Evolutionary conservation across 2,113 vertebrate genomes (phyloP).

Genomic region (Datnioides undecimradiatus): DNA sequence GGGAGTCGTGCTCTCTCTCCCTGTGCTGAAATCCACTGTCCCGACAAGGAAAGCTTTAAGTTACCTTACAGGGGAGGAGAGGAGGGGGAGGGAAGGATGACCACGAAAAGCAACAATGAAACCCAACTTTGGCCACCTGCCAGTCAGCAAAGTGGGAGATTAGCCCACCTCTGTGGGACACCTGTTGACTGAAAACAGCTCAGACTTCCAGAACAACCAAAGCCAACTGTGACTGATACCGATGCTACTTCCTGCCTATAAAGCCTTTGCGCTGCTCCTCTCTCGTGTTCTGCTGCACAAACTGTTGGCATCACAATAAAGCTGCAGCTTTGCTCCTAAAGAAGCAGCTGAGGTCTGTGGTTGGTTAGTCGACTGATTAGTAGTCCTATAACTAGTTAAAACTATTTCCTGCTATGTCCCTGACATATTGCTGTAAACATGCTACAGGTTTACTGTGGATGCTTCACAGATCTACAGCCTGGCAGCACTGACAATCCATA

Average conservation of each 20-base stretch:
- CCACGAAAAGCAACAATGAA: background rate
- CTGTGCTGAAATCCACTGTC: constrained; percentile 51
- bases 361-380: background rate
- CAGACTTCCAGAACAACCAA: background rate
- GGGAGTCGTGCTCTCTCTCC: constrained; percentile 49
- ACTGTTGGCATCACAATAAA: background rate
- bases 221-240: background rate
- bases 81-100: constrained; percentile 17
- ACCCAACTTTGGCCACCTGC: constrained; percentile 35
- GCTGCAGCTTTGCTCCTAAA: background rate
- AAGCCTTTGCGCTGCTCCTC: background rate
- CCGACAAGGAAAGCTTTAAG: constrained; percentile 40
- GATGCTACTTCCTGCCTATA: background rate
- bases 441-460: too few species aligned
- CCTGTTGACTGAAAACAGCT: constrained; percentile 61
- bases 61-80: constrained; percentile 17
- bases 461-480: too few species aligned
- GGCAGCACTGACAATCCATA: too few species aligned
- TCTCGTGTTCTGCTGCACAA: constrained; percentile 1
- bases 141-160: constrained; percentile 21
- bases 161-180: constrained; percentile 39
- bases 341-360: background rate
- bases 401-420: too few species aligned
- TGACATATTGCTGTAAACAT: too few species aligned
- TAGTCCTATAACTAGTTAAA: too few species aligned